Percentiles rank a stretch among this genome's conserved stretches.
phyloP scores from a whole-genome alignment of 2,797 vertebrate species.

The Danio choprae region DNA sequence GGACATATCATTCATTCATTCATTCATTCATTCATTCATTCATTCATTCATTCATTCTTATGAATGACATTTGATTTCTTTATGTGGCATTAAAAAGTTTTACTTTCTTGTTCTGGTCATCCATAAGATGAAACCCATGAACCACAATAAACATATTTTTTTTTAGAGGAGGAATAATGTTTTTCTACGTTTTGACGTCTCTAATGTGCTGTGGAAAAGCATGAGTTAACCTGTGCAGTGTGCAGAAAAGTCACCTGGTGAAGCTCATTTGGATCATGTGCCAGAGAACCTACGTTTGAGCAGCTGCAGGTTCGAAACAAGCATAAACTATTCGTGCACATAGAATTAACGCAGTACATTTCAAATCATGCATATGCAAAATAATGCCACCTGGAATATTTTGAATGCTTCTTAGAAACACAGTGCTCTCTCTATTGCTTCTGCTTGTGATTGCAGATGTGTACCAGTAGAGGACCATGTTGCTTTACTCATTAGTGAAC shows the following conservation, averaged over 20 bases:
- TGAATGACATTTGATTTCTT: background rate
- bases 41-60: background rate
- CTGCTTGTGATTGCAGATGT: conserved; percentile 13
- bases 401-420: background rate
- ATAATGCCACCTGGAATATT: background rate
- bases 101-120: background rate
- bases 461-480: conserved; percentile 52
- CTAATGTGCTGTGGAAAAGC: background rate
- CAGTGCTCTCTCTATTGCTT: background rate
- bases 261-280: background rate
- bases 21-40: no score
- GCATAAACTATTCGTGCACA: background rate
- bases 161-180: background rate
- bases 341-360: background rate
- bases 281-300: background rate
- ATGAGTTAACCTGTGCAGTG: background rate
- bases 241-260: background rate
- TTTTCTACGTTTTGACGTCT: background rate
- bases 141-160: background rate
- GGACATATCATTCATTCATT: no score
- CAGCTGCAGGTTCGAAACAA: background rate
- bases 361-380: background rate
- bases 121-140: background rate
- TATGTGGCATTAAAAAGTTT: no score
- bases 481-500: conserved; percentile 19